Evolutionary conservation across 2,113 vertebrate species (phyloP), one percentile per base, ranked within the genome.

Genomic region (Cyphomyrus discorhynchus): DNA sequence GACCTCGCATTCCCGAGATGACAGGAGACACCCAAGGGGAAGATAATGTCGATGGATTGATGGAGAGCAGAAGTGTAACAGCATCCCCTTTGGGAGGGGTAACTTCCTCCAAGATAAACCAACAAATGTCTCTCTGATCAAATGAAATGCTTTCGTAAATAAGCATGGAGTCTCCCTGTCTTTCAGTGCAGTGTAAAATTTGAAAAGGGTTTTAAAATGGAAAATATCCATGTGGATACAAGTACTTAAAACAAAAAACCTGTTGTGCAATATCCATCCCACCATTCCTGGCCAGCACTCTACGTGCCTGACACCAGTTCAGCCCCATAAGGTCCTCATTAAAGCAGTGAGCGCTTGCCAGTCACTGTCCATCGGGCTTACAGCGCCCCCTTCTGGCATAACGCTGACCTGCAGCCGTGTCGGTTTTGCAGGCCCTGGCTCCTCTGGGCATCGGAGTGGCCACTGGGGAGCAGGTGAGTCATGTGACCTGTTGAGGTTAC

Each of bases 391-490:
- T 70, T 70, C 35, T 19, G 74, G 74, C 31, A 42, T 8, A 39
- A 80, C 5, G 0, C 74, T 80, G 74, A 80, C 74, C 74, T 42
- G 13, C 31, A 42, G 31, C 39, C 24, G 80, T 92, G 31, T 94
- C 88, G 53, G 88, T 92, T 50, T 94, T 92, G 82, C 89, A 98
- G 97, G 96, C 96, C 19, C 94, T 97, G 93, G 94, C 93, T 86
- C 95, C 94, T 0, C 87, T 97, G 46, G 96, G 95, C 91, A 96
- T 96, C 52, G 95, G 95, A 0, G 95, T 96, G 84, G 96, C 96
- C 74, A 95, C 94, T 11, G 96, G 96, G 92, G 96, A 98, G 88
- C 96, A 96, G 94, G 97, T 97, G 62, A 95, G 94, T 90, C 39
- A 35, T 24, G n/a, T 86, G 83, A 80, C 19, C 35, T 42, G 17